Evolutionary conservation across 2,797 vertebrate genomes (phyloP), one percentile per base, ranked within the genome.

Genomic region (Dendrocincla fuliginosa): DNA sequence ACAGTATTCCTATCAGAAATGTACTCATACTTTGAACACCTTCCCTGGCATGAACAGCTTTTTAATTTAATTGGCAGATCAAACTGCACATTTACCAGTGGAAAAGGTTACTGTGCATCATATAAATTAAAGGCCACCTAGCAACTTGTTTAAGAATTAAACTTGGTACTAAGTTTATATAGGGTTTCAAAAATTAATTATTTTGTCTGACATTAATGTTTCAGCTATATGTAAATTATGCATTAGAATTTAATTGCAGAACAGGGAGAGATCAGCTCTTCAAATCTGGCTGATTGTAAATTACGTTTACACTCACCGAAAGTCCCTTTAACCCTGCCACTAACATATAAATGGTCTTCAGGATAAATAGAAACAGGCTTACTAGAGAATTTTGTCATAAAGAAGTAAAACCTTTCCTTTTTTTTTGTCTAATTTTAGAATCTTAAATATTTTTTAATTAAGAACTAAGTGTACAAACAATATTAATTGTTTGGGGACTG

Each of bases 21-120:
- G n/a, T 2, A 5, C 28, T 90, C 44, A 68, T 88, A 64, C 42
- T 93, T 89, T 56, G 65, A 89, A 89, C 37, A 56, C 75, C 76
- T 86, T 92, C 49, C 16, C 52, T 87, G 60, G 19, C 60, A 88
- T 50, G 89, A 91, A 61, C 53, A 87, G 56, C 73, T 88, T 95
- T 89, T 89, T 90, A 91, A 91, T 93, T 90, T 94, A 95, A 94
- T 65, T 95, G 90, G 53, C 74, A 94, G 82, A 82, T 93, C 61
- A 92, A 92, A 68, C 64, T 81, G 69, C 42, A 75, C 84, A 75
- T 93, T 94, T 83, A 55, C 41, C 55, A 81, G 61, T 83, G 78
- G 67, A 85, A 93, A 94, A 97, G 94, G 84, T 96, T 96, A 89
- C 79, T 69, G 57, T 91, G 90, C 42, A 61, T 88, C 76, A 95